These are phyloP conservation scores for Apis florea DNA, from an alignment of 1,140 invertebrate genomes.

Conservation along the genomic window DNA sequence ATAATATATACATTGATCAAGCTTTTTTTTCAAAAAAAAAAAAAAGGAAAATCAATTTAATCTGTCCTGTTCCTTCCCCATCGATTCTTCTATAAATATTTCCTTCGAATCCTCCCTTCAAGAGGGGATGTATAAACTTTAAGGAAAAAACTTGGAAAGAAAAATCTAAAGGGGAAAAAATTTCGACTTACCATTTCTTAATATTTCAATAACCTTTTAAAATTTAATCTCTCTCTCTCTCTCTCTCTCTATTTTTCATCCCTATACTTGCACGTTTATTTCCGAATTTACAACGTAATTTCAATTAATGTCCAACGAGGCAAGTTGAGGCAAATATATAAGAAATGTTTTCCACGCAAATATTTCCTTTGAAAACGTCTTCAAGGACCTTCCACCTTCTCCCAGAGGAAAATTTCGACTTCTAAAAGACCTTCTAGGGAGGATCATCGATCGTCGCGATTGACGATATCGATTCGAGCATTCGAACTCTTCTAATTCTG, in stretches of 20 bases:
- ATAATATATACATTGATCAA: too few species aligned
- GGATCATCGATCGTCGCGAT: constrained; percentile 16
- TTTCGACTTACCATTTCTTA: neutral
- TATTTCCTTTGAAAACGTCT: neutral
- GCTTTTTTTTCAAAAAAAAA: too few species aligned
- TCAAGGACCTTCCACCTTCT: too few species aligned
- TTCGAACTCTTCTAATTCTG: constrained; percentile 25
- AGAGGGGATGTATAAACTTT: too few species aligned
- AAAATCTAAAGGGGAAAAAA: neutral
- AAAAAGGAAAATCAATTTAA: too few species aligned
- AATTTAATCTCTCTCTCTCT: too few species aligned
- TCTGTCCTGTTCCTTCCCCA: too few species aligned
- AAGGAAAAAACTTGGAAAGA: neutral
- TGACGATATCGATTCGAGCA: constrained; percentile 24
- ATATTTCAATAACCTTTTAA: too few species aligned
- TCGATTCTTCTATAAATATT: too few species aligned
- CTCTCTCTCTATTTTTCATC: too few species aligned
- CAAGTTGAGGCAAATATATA: neutral
- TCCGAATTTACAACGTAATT: neutral
- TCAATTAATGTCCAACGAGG: accelerated
- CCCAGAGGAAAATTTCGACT: constrained; percentile 3
- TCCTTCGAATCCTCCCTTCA: too few species aligned
- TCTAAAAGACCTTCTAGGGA: neutral
- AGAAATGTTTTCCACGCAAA: neutral
- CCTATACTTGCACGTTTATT: too few species aligned